A percentile compares a stretch with the other conserved stretches of the same genome.
Evolutionary conservation across 2,113 vertebrate species (phyloP).

Genomic region (Orcinus orca): DNA sequence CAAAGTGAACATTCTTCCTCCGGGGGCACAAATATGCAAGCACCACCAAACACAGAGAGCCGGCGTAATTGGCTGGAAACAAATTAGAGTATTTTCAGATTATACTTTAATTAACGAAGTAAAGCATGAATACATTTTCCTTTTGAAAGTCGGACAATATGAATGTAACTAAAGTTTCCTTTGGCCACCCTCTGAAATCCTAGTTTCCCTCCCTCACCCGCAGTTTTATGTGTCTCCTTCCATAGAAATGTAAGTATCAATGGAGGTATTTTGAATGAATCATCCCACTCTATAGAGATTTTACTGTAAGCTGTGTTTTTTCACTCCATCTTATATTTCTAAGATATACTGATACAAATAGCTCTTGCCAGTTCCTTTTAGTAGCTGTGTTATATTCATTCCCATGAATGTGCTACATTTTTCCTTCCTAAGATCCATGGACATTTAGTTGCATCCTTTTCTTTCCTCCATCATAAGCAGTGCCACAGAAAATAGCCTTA

Average conservation of each 20-base stretch:
- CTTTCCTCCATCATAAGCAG: neutral
- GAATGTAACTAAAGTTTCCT: neutral
- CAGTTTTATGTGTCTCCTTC: neutral
- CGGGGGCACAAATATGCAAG: neutral
- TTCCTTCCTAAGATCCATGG: neutral
- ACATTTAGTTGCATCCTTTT: neutral
- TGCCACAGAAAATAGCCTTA: neutral
- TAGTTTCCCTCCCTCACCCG: no score
- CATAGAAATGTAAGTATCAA: neutral
- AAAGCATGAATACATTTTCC: neutral
- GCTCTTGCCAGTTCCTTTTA: neutral
- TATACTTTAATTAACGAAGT: slow-evolving; percentile 52
- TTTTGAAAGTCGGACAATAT: neutral
- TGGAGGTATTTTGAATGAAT: neutral
- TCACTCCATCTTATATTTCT: neutral
- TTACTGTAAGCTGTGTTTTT: neutral
- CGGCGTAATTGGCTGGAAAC: slow-evolving; percentile 16
- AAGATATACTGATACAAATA: neutral
- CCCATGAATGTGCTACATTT: neutral
- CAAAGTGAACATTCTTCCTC: neutral
- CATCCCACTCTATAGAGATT: neutral
- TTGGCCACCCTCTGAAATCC: neutral
- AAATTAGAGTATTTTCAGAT: slow-evolving; percentile 52
- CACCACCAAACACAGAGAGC: neutral
- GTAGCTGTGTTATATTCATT: neutral